Conservation (phyloP, 2,113 vertebrate species). For the Dasypus novemcinctus region DNA sequence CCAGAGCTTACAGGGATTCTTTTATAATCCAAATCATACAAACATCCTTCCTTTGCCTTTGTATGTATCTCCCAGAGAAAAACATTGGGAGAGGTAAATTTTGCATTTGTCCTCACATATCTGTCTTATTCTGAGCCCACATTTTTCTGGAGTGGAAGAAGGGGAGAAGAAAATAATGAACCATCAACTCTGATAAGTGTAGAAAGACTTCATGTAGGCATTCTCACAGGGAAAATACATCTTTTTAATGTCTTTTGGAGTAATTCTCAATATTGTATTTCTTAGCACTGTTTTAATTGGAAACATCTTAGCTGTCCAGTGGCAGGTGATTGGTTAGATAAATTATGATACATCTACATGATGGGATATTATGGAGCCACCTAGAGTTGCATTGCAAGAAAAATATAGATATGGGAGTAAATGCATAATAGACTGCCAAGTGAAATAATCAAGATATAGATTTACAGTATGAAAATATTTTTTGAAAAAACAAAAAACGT, state of each 20-base stretch:
- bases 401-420: not conserved
- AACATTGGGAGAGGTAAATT: not conserved
- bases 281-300: constrained; percentile 52
- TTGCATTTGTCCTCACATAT: not conserved
- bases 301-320: constrained; percentile 55
- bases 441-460: not conserved
- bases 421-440: not conserved
- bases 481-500: not conserved
- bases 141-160: not conserved
- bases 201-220: not conserved
- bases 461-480: not conserved
- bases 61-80: not conserved
- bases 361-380: not conserved
- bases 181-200: not conserved
- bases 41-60: not conserved
- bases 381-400: not conserved
- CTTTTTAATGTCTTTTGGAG: not conserved
- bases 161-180: not conserved
- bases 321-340: not conserved
- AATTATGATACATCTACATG: not conserved
- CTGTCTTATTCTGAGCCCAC: not conserved
- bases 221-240: constrained; percentile 33
- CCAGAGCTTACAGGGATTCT: not conserved
- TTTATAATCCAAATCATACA: not conserved
- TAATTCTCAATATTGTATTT: constrained; percentile 31